Percentiles rank a stretch among this genome's conserved stretches.
Conservation (phyloP, 1,140 invertebrate species). For the Drosophila serrata region DNA sequence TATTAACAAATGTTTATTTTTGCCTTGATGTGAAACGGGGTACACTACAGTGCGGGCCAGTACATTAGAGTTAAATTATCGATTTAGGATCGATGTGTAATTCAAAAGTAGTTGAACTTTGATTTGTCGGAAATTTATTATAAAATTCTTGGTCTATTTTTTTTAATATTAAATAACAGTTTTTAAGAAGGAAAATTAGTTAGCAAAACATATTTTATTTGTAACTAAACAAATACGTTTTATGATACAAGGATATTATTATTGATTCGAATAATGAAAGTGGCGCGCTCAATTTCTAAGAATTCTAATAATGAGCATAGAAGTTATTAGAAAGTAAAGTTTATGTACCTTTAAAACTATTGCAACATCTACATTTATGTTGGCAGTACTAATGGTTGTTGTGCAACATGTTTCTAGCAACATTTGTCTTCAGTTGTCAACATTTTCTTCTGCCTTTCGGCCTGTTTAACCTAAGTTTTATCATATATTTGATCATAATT, state of each 20-base stretch:
- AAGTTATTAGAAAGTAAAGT: too few species aligned
- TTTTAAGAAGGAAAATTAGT: too few species aligned
- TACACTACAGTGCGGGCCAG: constrained; percentile 4
- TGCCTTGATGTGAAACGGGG: constrained; percentile 26
- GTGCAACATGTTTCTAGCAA: background rate
- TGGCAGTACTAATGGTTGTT: background rate
- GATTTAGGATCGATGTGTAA: background rate
- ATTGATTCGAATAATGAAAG: background rate
- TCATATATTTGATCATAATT: background rate
- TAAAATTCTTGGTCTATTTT: background rate
- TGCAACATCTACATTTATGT: background rate
- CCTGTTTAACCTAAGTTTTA: background rate
- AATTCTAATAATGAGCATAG: too few species aligned
- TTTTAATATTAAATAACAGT: background rate
- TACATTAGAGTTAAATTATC: background rate
- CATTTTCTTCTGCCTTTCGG: background rate
- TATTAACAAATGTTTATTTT: constrained; percentile 41
- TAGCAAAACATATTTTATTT: too few species aligned
- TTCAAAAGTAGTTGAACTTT: background rate
- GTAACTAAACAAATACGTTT: too few species aligned
- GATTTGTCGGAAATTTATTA: background rate
- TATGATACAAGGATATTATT: too few species aligned
- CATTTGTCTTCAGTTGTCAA: background rate
- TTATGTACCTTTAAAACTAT: too few species aligned
- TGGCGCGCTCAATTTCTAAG: too few species aligned